Evolutionary conservation across 2,113 vertebrate species (phyloP).

Genomic region (Chaenogobius annularis): DNA sequence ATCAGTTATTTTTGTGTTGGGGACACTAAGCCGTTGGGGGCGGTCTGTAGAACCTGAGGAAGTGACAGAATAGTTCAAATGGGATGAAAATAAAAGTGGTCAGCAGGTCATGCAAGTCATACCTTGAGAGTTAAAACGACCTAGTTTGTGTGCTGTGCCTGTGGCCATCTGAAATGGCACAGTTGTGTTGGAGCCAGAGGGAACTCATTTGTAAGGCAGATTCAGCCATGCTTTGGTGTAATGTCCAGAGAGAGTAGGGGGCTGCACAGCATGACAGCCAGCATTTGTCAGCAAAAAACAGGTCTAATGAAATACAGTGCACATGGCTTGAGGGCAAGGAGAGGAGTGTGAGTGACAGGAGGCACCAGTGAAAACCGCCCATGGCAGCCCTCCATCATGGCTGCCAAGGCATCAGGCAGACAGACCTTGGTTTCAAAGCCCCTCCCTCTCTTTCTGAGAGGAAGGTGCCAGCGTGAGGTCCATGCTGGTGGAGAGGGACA

Average conservation of each 20-base stretch:
- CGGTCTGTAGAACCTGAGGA: slow-evolving; percentile 39
- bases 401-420: slow-evolving; percentile 35
- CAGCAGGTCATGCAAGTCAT: slow-evolving; percentile 53
- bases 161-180: slow-evolving; percentile 41
- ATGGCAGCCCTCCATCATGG: slow-evolving; percentile 57
- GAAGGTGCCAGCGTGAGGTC: slow-evolving; percentile 53
- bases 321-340: slow-evolving; percentile 60
- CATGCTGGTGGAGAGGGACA: slow-evolving; percentile 23
- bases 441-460: slow-evolving; percentile 35
- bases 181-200: slow-evolving; percentile 42
- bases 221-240: slow-evolving; percentile 48
- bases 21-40: slow-evolving; percentile 9
- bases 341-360: slow-evolving; percentile 72
- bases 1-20: slow-evolving; percentile 26
- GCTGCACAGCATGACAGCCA: slow-evolving; percentile 58
- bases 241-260: slow-evolving; percentile 51
- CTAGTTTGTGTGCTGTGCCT: slow-evolving; percentile 6
- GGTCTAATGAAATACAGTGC: slow-evolving; percentile 73
- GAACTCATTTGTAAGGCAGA: slow-evolving; percentile 77
- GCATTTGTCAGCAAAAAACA: slow-evolving; percentile 78
- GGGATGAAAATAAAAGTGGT: slow-evolving; percentile 36
- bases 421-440: slow-evolving; percentile 50
- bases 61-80: slow-evolving; percentile 53
- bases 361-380: slow-evolving; percentile 55
- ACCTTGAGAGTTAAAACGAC: slow-evolving; percentile 50